Percentiles rank a stretch among this genome's conserved stretches.
These are phyloP conservation scores for Synanthedon andrenaeformis DNA, from an alignment of 2,888 invertebrate genomes.

Conservation along the genomic window DNA sequence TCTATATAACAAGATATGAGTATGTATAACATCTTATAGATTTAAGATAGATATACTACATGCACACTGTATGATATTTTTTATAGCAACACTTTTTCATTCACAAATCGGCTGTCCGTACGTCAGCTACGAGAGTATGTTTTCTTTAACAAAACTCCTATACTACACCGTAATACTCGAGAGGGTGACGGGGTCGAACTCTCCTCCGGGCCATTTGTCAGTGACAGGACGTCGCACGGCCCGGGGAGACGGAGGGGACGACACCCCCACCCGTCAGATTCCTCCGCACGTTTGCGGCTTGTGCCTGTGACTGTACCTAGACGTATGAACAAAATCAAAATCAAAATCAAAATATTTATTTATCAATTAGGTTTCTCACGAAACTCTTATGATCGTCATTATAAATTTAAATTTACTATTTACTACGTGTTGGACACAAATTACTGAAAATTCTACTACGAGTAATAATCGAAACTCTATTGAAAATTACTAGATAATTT, in stretches of 20 bases:
- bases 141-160: constrained; percentile 4
- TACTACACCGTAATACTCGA: constrained; percentile 15
- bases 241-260: constrained; percentile 12
- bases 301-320: constrained; percentile 46
- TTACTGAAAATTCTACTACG: constrained; percentile 19
- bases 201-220: constrained; percentile 69
- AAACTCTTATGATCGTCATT: too few species aligned
- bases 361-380: too few species aligned
- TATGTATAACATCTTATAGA: too few species aligned
- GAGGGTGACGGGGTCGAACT: constrained; percentile 62
- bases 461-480: constrained; percentile 10
- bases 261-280: constrained; percentile 29
- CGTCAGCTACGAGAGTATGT: too few species aligned
- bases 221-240: constrained; percentile 61
- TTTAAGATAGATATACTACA: too few species aligned
- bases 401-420: too few species aligned
- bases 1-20: too few species aligned
- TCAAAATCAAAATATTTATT: too few species aligned
- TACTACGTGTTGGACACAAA: constrained; percentile 29
- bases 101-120: too few species aligned
- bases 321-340: too few species aligned
- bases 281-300: constrained; percentile 42
- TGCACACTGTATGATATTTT: too few species aligned
- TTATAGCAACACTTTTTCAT: too few species aligned
- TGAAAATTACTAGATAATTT: not conserved